Conservation (phyloP, 2,797 vertebrate genomes). For the Rhinella marina region DNA sequence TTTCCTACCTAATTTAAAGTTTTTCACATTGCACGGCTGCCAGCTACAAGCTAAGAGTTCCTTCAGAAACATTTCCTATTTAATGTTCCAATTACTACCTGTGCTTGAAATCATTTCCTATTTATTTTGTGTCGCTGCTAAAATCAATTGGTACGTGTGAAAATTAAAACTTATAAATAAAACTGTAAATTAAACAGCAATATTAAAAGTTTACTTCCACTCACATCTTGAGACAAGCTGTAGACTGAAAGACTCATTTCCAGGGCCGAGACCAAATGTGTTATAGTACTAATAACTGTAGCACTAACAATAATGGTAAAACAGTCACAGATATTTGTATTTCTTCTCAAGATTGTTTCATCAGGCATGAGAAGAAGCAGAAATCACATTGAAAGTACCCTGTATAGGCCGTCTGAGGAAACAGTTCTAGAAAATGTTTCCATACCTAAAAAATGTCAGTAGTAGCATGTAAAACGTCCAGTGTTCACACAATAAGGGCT, state of each 20-base stretch:
- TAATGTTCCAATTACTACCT: slow-evolving; percentile 26
- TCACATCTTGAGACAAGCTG: background rate
- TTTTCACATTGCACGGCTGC: slow-evolving; percentile 7
- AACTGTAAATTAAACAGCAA: background rate
- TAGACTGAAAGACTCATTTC: background rate
- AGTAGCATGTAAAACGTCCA: too few relatives aligned
- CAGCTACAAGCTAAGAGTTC: slow-evolving; percentile 25
- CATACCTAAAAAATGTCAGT: too few relatives aligned
- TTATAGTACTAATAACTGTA: background rate
- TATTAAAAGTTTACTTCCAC: background rate
- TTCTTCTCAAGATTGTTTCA: background rate
- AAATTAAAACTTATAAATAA: slow-evolving; percentile 9
- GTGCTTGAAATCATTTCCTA: slow-evolving; percentile 18
- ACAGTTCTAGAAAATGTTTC: too few relatives aligned
- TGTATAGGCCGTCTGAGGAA: too few relatives aligned
- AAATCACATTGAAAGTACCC: too few relatives aligned
- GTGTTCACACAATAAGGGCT: too few relatives aligned
- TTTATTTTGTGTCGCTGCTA: background rate
- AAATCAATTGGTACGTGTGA: background rate
- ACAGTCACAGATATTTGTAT: background rate
- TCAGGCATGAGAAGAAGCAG: background rate
- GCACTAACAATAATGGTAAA: background rate
- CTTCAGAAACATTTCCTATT: slow-evolving; percentile 19
- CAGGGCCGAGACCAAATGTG: background rate
- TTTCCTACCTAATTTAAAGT: slow-evolving; percentile 33